phyloP scores from a whole-genome alignment of 2,888 invertebrate species.

The Scotopteryx bipunctaria region DNA sequence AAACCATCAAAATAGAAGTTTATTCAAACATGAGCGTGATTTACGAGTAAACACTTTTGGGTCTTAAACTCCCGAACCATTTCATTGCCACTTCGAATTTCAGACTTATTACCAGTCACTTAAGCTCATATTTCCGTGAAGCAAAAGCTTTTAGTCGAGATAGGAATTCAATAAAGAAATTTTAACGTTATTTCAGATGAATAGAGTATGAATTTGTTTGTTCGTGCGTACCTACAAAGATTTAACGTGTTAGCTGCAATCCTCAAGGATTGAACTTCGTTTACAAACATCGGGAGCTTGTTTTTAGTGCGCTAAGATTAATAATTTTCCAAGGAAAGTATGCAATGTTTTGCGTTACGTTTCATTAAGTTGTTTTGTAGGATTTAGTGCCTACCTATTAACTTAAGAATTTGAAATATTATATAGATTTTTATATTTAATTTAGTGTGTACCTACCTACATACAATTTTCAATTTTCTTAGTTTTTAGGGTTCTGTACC shows the following conservation, averaged over 20 bases:
- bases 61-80: constrained; percentile 58
- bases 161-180: constrained; percentile 5
- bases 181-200: not conserved
- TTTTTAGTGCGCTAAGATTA: constrained; percentile 68
- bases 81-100: not conserved
- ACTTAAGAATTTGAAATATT: too few species aligned
- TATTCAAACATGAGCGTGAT: constrained; percentile 80
- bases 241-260: constrained; percentile 72
- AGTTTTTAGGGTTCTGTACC: too few species aligned
- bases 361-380: constrained; percentile 39
- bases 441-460: too few species aligned
- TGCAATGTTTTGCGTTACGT: constrained; percentile 40
- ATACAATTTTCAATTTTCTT: too few species aligned
- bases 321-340: constrained; percentile 67
- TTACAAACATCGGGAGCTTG: constrained; percentile 70
- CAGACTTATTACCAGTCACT: too few species aligned
- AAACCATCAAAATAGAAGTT: constrained; percentile 79
- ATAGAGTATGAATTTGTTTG: constrained; percentile 46
- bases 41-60: constrained; percentile 75
- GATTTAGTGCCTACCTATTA: too few species aligned
- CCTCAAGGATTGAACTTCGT: constrained; percentile 72
- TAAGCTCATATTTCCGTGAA: constrained; percentile 41
- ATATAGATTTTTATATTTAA: too few species aligned
- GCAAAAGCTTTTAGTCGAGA: constrained; percentile 7
- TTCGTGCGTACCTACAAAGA: constrained; percentile 47